A percentile compares a stretch with the other conserved stretches of the same genome.
phyloP scores from a whole-genome alignment of 2,113 vertebrate genomes.

The Colistium nudipinnis region DNA sequence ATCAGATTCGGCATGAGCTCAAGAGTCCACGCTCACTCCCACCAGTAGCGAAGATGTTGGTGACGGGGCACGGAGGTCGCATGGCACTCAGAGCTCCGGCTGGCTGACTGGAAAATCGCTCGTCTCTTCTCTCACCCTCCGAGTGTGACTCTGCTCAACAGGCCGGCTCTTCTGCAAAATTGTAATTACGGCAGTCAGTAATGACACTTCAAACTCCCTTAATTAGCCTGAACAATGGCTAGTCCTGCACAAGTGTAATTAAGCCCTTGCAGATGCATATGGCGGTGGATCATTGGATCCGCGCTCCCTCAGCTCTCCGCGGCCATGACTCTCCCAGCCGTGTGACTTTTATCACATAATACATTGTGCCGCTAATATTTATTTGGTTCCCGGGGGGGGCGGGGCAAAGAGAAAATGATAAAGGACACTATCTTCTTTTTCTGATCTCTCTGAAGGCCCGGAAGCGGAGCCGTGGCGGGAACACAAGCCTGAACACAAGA shows the following conservation, averaged over 20 bases:
- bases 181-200: constrained; percentile 50
- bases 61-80: constrained; percentile 53
- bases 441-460: constrained; percentile 16
- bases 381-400: constrained; percentile 18
- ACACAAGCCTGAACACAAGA: constrained; percentile 17
- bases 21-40: constrained; percentile 4
- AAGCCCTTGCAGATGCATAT: constrained; percentile 44
- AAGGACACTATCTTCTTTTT: not conserved
- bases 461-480: constrained; percentile 4
- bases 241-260: constrained; percentile 52
- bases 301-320: constrained; percentile 11
- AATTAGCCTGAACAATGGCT: constrained; percentile 63
- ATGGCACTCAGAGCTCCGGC: constrained; percentile 49
- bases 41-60: constrained; percentile 26
- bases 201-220: constrained; percentile 56
- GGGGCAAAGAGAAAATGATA: constrained; percentile 4
- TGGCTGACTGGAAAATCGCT: constrained; percentile 46
- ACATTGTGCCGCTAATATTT: constrained; percentile 17
- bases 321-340: constrained; percentile 6
- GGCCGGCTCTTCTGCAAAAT: constrained; percentile 44
- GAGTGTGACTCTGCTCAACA: constrained; percentile 24
- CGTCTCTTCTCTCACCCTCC: constrained; percentile 8
- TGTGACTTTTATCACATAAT: constrained; percentile 14
- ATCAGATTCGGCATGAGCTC: constrained; percentile 12
- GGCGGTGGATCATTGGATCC: constrained; percentile 40